Base-by-base conservation (phyloP, 1,140 invertebrate genomes). In the Heliconius hewitsoni region DNA sequence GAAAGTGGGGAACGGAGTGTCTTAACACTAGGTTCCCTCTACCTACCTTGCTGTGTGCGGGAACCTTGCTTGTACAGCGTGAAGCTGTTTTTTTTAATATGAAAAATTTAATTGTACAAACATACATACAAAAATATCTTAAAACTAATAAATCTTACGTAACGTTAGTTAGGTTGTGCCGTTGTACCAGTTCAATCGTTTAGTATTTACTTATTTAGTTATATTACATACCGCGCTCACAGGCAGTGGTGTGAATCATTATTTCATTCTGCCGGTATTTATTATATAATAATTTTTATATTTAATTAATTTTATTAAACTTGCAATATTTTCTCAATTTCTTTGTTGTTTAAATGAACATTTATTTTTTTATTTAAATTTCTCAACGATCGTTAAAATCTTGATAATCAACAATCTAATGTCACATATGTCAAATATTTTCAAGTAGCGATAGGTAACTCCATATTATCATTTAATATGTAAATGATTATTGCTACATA, bases 391-490 rank as follows among this genome's bases (percentile, higher is more conserved):
- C 4, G 16, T 66, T 18, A 23, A 30, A 66, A 66, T 66, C 27
- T 66, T 66, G 60, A 66, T 30, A 23, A 18, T 27, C 27, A 66
- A 16, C 60, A 66, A 66, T 30, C 60, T 66, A 66, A 66, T 66
- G 60, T 66, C 60, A 66, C 27, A 11, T 16, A 66, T 66, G 60
- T 66, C 60, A 66, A 66, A 66, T 66, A 66, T 30, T 66, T 11
- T 66, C 60, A 66, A 23, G 60, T 66, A 66, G 60, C 60, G 60
- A 66, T 27, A 16, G 4, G 11, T 66, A 66, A 46, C 13, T 42
- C n/a, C 16, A 27, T 16, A 30, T 66, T 66, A 66, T 27, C 60
- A 66, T 66, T 66, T 66, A 66, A 66, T 66, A 66, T 66, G 60
- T 30, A 66, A 66, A 27, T 66, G 27, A 66, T 66, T 66, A 1